Conservation (phyloP, 2,797 vertebrate genomes). For the Oryzias dopingdopingensis region DNA sequence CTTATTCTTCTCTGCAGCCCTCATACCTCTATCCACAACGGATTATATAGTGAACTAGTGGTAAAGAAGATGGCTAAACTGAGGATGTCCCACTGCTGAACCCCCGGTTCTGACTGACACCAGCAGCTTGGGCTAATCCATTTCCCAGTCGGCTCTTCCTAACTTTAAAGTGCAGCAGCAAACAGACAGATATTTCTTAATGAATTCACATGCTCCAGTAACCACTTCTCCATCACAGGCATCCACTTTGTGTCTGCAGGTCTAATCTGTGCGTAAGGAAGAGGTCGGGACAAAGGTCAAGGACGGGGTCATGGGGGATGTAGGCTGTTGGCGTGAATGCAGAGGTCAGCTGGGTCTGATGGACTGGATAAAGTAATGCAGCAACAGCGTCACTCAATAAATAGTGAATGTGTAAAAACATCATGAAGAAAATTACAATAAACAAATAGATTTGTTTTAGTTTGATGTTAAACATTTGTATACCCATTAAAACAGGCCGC, state of each 20-base stretch:
- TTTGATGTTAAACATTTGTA: no score
- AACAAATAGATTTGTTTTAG: no score
- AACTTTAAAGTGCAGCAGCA: constrained; percentile 72
- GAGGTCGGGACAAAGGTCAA: constrained; percentile 71
- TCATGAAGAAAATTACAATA: no score
- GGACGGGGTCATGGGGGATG: constrained; percentile 74
- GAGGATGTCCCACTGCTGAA: constrained; percentile 67
- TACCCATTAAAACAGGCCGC: no score
- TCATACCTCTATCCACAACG: constrained; percentile 28
- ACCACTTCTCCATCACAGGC: constrained; percentile 60
- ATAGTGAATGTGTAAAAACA: no score
- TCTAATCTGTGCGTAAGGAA: constrained; percentile 23
- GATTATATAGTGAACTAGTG: constrained; percentile 36
- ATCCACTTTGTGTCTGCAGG: constrained; percentile 49
- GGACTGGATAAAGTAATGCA: constrained; percentile 63
- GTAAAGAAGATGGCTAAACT: constrained; percentile 65
- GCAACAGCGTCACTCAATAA: constrained; percentile 14
- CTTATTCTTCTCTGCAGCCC: constrained; percentile 25
- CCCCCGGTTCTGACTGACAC: constrained; percentile 74
- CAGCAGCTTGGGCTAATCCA: constrained; percentile 59
- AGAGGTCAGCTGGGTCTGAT: constrained; percentile 80
- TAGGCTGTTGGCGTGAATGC: constrained; percentile 66
- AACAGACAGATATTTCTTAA: constrained; percentile 85
- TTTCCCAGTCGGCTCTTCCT: constrained; percentile 61
- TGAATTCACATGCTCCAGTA: constrained; percentile 75